Evolutionary conservation across 1,140 invertebrate species (phyloP), one percentile per base, ranked within the genome.

Genomic region (Neuroterus valhalla): DNA sequence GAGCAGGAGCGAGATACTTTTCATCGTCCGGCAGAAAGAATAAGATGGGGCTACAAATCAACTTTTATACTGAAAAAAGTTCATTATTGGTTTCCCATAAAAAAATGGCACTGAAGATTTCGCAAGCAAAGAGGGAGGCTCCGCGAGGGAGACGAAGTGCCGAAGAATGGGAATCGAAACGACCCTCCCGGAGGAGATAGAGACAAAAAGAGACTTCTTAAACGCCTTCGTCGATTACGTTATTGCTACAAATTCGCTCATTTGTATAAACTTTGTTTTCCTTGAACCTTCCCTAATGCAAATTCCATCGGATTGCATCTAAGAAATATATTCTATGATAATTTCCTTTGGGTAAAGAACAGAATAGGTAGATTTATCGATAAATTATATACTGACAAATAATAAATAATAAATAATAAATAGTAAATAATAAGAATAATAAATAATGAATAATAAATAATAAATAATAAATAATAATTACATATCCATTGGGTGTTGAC

Each of bases 81-180:
- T 89, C 88, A 88, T 89, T 88, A 89, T 89, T 88, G 86, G 88
- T 88, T 89, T 84, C 82, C 86, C 87, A 86, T 89, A 88, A 89
- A 89, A 87, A 88, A 78, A 75, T 68, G 78, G 80, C 76, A 79
- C 76, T 71, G 69, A 78, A 83, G 80, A 82, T 82, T 82, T 80
- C 75, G 75, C 77, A 55, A 74, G 74, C 72, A 77, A 38, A 38
- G 72, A 74, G 78, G 66, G 77, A 46, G 76, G 71, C 76, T 75
- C 71, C 50, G 68, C 68, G 48, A 78, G 73, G 74, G 70, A 74
- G 76, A 77, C 75, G 70, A 68, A 79, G 70, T 6, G 12, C 70
- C 43, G 72, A 73, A 70, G 75, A 55, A 76, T 66, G 43, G 43
- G 76, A 78, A 78, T 74, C 67, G 69, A 62, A 62, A 31, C 55